Conservation (phyloP, 2,113 vertebrate species). For the Neotoma lepida region DNA sequence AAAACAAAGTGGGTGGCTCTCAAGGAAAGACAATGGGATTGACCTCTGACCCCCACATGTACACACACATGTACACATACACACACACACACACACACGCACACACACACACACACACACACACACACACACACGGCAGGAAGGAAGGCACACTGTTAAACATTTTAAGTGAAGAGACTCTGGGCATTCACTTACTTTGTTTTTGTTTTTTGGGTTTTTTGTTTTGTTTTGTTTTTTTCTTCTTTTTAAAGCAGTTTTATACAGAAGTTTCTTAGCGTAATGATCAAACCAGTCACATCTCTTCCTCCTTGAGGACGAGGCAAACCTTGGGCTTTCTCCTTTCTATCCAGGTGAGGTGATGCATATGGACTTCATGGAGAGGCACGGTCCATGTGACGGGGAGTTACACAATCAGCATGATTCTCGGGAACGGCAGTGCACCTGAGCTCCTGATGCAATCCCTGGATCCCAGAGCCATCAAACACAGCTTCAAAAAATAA, state of each 20-base stretch:
- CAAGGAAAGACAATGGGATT: neutral
- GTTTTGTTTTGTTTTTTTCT: too few species aligned
- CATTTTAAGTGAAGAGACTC: neutral
- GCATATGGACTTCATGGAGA: neutral
- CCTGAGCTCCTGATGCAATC: conserved; percentile 38
- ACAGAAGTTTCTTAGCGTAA: neutral
- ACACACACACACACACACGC: accelerated
- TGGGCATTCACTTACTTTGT: neutral
- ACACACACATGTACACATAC: accelerated
- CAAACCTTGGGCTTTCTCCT: neutral
- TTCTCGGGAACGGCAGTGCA: neutral
- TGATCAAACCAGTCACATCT: neutral
- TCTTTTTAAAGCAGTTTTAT: neutral
- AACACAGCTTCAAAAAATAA: neutral
- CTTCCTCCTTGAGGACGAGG: neutral
- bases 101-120: neutral
- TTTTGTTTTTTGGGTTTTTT: too few species aligned
- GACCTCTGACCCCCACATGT: neutral
- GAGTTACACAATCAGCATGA: accelerated
- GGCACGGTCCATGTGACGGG: accelerated
- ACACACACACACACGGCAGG: neutral
- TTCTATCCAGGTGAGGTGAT: neutral
- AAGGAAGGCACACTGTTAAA: accelerated
- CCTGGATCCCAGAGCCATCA: neutral
- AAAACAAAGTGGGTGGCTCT: neutral